Evolutionary conservation across 2,113 vertebrate genomes (phyloP), one percentile per base, ranked within the genome.

Genomic region (Pogona vitticeps): DNA sequence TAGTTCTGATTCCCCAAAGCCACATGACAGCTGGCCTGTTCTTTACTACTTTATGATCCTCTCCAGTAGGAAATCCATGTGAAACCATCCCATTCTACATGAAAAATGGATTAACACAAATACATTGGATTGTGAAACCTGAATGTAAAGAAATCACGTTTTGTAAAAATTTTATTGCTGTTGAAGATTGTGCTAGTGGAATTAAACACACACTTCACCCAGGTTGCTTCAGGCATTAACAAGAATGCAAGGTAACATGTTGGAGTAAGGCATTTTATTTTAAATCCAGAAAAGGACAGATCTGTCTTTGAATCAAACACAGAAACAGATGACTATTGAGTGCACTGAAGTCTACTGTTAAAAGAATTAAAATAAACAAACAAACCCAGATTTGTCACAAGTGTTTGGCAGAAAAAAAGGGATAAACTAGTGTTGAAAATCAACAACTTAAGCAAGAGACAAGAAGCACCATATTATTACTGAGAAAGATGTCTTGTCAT

Each of bases 251-350:
- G 72, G 26, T 0, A 59, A 63, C 23, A 76, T 79, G 84, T 89
- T 91, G 40, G 83, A 82, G 75, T 82, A 86, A 94, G 89, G 83
- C 77, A 91, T 94, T 52, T 93, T 94, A 95, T 94, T 95, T 89
- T 89, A 73, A 68, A 88, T 94, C 88, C 90, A 86, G 65, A 94
- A 87, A 94, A 89, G 85, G 87, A 92, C 84, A 93, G 86, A 88
- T 83, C 89, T 82, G 82, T 88, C 79, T 92, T 80, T 76, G 80
- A 86, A 73, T 84, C 79, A 91, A 77, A 90, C 91, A 94, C 56
- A 88, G 79, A 94, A 91, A 93, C 90, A 92, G 88, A 82, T 46
- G 81, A 88, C 61, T 85, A 42, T 59, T 92, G 91, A 82, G 89
- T 76, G 78, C 63, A 90, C 92, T 89, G 91, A 89, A 68, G 85